phyloP scores from a whole-genome alignment of 2,113 vertebrate species.

The Pseudorectes ferrugineus region DNA sequence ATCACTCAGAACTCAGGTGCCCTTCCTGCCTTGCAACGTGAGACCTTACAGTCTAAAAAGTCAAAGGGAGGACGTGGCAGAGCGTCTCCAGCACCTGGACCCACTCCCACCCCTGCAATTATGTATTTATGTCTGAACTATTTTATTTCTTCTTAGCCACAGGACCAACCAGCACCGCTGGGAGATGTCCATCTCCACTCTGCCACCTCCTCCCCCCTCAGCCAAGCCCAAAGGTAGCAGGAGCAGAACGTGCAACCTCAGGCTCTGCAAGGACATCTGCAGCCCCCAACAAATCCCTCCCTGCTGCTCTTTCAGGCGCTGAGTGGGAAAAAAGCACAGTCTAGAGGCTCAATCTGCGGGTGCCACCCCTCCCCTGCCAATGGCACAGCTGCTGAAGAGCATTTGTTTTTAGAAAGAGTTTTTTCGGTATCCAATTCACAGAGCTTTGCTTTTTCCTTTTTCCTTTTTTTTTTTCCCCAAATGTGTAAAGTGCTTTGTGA shows the following conservation, averaged over 20 bases:
- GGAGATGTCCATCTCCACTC: neutral
- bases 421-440: constrained; percentile 54
- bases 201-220: neutral
- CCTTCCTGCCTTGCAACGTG: accelerated
- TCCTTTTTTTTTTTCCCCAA: neutral
- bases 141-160: neutral
- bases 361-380: constrained; percentile 31
- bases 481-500: constrained; percentile 66
- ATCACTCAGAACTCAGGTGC: neutral
- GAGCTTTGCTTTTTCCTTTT: constrained; percentile 37
- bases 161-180: neutral
- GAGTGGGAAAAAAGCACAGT: constrained; percentile 8
- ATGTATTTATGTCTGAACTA: neutral
- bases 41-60: neutral
- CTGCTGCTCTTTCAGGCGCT: neutral
- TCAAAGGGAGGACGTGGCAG: neutral
- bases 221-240: neutral
- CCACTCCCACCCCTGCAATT: neutral
- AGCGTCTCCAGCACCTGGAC: neutral
- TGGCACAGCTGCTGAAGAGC: constrained; percentile 56
- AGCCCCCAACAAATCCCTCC: neutral
- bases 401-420: constrained; percentile 46
- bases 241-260: neutral
- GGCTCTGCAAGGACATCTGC: constrained; percentile 1
- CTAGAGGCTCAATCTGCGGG: neutral